phyloP scores from a whole-genome alignment of 2,888 invertebrate species.

The Apomyelois bistriatella region DNA sequence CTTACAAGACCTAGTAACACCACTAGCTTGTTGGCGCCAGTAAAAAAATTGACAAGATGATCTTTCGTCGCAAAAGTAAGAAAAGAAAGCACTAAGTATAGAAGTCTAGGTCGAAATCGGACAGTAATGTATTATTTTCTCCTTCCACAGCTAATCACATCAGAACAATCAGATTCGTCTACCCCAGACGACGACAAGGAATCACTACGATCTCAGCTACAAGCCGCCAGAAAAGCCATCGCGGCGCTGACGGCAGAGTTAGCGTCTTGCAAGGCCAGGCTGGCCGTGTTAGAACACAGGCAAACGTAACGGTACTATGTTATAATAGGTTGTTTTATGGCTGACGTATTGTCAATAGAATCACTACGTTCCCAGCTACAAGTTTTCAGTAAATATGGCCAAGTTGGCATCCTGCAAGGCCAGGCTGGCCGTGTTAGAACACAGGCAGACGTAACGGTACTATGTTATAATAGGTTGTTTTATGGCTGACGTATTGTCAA shows the following conservation, averaged over 20 bases:
- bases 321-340: too few species aligned
- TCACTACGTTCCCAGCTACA: conserved; percentile 41
- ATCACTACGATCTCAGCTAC: conserved; percentile 40
- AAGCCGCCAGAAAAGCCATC: conserved; percentile 36
- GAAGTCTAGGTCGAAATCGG: too few species aligned
- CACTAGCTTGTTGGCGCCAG: too few species aligned
- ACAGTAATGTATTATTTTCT: background rate
- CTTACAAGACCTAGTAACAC: too few species aligned
- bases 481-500: too few species aligned
- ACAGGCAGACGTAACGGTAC: conserved; percentile 46
- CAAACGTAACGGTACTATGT: background rate
- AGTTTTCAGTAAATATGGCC: conserved; percentile 34
- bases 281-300: conserved; percentile 61
- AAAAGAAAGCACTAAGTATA: too few species aligned
- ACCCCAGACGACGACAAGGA: conserved; percentile 12
- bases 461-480: too few species aligned
- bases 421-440: conserved; percentile 46
- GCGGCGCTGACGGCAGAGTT: conserved; percentile 30
- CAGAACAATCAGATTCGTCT: background rate
- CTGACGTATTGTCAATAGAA: too few species aligned
- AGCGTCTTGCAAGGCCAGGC: conserved; percentile 26
- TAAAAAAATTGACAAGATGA: too few species aligned
- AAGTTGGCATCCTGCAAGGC: conserved; percentile 31
- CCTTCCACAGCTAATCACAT: background rate
- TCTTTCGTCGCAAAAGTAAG: too few species aligned